phyloP scores from a whole-genome alignment of 1,140 invertebrate species.

The Euschistus heros region DNA sequence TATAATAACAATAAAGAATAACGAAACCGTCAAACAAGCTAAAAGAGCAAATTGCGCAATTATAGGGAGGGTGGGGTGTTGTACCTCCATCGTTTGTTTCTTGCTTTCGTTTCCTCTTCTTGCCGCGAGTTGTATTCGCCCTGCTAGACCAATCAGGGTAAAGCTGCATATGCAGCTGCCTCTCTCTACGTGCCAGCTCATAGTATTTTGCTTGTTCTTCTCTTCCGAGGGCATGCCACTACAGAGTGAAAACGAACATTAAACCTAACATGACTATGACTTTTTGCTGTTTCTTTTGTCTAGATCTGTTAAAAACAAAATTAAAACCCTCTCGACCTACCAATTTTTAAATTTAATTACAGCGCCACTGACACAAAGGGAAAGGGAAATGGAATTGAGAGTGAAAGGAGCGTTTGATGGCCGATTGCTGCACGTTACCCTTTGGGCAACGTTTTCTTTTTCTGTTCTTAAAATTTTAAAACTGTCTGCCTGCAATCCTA shows the following conservation, averaged over 20 bases:
- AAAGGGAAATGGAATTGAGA: conserved; percentile 13
- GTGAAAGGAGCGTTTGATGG: conserved; percentile 28
- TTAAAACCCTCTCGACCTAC: conserved; percentile 1
- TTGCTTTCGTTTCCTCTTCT: conserved; percentile 99
- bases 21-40: conserved; percentile 30
- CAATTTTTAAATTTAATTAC: not conserved
- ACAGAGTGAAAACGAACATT: conserved; percentile 28
- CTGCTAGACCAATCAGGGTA: conserved; percentile 99
- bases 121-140: conserved; percentile 91
- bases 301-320: conserved; percentile 21
- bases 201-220: conserved; percentile 99
- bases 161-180: conserved; percentile 96
- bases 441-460: conserved; percentile 15
- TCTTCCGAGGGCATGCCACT: conserved; percentile 98
- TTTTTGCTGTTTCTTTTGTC: conserved; percentile 2
- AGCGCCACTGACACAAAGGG: conserved; percentile 14
- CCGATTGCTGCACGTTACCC: conserved; percentile 15
- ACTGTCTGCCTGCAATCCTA: not conserved
- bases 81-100: conserved; percentile 93
- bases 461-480: not conserved
- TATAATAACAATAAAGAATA: conserved; percentile 21
- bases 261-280: not conserved
- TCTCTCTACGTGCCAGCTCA: conserved; percentile 94
- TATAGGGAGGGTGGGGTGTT: conserved; percentile 15
- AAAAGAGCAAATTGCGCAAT: conserved; percentile 19